Evolutionary conservation across 1,140 invertebrate genomes (phyloP).

Genomic region (Heliothis subflexa): DNA sequence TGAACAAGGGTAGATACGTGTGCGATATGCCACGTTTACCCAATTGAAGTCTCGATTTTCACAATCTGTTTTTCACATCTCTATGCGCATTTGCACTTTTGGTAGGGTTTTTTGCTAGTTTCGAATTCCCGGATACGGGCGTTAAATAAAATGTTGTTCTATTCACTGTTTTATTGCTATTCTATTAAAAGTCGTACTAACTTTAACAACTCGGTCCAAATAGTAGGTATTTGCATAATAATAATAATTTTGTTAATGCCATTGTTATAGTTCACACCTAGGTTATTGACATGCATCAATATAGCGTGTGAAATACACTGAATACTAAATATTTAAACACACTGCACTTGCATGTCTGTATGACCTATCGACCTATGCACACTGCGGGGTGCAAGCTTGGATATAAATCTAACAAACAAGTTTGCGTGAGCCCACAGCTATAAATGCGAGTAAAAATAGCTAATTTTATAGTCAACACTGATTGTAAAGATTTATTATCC

Average conservation of each 20-base stretch:
- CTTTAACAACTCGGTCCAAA: too few species aligned
- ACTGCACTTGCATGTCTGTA: not conserved
- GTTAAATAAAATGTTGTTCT: too few species aligned
- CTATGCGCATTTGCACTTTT: not conserved
- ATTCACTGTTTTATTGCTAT: too few species aligned
- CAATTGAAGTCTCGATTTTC: too few species aligned
- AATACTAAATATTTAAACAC: not conserved
- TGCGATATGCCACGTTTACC: too few species aligned
- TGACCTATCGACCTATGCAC: conserved; percentile 8
- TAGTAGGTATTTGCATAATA: too few species aligned
- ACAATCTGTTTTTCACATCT: too few species aligned
- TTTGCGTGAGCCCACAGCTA: conserved; percentile 14
- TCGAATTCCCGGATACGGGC: too few species aligned
- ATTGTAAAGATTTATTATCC: too few species aligned
- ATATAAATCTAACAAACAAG: conserved; percentile 21
- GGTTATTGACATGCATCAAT: not conserved
- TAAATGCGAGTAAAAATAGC: conserved; percentile 16
- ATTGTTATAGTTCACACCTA: not conserved
- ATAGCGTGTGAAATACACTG: not conserved
- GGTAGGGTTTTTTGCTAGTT: too few species aligned
- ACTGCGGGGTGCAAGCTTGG: not conserved
- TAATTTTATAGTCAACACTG: not conserved
- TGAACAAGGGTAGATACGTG: not conserved
- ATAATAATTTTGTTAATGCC: too few species aligned
- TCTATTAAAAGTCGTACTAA: too few species aligned